These are phyloP conservation scores for Drosophila sproati DNA, from an alignment of 1,140 invertebrate species.

Conservation along the genomic window DNA sequence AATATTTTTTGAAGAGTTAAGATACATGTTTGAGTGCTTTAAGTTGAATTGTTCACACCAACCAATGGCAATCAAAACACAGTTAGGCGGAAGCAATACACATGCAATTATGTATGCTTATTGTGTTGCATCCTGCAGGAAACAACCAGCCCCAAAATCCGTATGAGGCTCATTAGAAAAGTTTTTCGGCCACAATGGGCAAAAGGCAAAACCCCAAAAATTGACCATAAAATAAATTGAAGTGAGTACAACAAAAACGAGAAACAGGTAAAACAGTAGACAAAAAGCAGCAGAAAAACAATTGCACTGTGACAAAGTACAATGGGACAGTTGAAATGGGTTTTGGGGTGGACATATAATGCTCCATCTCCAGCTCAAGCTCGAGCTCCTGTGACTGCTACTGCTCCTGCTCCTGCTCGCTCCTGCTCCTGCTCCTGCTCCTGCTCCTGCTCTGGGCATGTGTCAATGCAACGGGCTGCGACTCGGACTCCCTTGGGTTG, in stretches of 20 bases:
- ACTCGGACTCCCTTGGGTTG: slow-evolving; percentile 23
- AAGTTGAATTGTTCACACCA: slow-evolving; percentile 2
- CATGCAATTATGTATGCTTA: slow-evolving; percentile 42
- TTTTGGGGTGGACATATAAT: slow-evolving; percentile 18
- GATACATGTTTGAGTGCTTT: neutral
- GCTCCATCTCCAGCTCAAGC: neutral
- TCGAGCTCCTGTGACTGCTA: neutral
- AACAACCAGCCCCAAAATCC: slow-evolving; percentile 47
- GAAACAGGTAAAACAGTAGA: slow-evolving; percentile 26
- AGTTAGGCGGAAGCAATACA: slow-evolving; percentile 30
- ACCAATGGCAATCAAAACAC: slow-evolving; percentile 18
- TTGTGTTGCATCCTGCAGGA: slow-evolving; percentile 43
- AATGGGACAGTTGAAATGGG: slow-evolving; percentile 66
- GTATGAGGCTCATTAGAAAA: slow-evolving; percentile 61
- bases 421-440: slow-evolving; percentile 11
- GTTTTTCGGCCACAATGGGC: slow-evolving; percentile 32
- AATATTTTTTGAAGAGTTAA: neutral
- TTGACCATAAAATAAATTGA: slow-evolving; percentile 68
- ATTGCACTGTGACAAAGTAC: slow-evolving; percentile 63
- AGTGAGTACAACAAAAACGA: slow-evolving; percentile 32
- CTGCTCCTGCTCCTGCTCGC: neutral
- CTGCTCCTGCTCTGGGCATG: slow-evolving; percentile 33
- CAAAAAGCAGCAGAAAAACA: slow-evolving; percentile 41
- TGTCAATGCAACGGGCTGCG: slow-evolving; percentile 36
- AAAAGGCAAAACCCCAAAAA: slow-evolving; percentile 27